Evolutionary conservation across 2,797 vertebrate species (phyloP).

Genomic region (Cryptoprocta ferox): DNA sequence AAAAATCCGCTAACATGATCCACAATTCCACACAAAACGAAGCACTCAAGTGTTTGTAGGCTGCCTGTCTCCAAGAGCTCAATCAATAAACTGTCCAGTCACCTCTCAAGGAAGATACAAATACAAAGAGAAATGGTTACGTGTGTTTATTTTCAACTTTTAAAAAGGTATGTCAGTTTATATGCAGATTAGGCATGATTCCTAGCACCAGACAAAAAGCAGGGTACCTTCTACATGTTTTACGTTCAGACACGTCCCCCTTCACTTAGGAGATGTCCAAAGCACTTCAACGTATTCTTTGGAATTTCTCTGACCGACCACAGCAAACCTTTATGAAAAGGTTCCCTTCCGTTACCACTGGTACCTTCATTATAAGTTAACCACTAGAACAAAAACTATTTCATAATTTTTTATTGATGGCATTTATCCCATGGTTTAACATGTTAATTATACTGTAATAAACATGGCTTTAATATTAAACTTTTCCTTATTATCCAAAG

Average conservation of each 20-base stretch:
- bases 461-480: slow-evolving; percentile 99
- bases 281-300: slow-evolving; percentile 38
- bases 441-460: slow-evolving; percentile 99
- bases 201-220: slow-evolving; percentile 52
- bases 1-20: not conserved
- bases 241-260: not conserved
- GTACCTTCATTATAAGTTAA: slow-evolving; percentile 63
- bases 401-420: slow-evolving; percentile 98
- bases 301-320: slow-evolving; percentile 39
- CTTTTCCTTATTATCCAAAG: slow-evolving; percentile 99
- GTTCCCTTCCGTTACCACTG: not conserved
- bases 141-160: slow-evolving; percentile 72
- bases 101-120: slow-evolving; percentile 61
- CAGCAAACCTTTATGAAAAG: slow-evolving; percentile 33
- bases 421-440: slow-evolving; percentile 99
- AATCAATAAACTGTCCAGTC: not conserved
- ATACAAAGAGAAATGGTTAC: slow-evolving; percentile 58
- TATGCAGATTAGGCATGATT: slow-evolving; percentile 51
- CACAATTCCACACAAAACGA: not conserved
- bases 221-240: not conserved
- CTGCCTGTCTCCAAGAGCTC: not conserved
- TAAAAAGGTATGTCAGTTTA: slow-evolving; percentile 34
- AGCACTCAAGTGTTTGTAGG: not conserved
- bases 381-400: slow-evolving; percentile 84
- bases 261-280: not conserved